Evolutionary conservation across 2,888 invertebrate genomes (phyloP).

Genomic region (Drosophila mayaguana): DNA sequence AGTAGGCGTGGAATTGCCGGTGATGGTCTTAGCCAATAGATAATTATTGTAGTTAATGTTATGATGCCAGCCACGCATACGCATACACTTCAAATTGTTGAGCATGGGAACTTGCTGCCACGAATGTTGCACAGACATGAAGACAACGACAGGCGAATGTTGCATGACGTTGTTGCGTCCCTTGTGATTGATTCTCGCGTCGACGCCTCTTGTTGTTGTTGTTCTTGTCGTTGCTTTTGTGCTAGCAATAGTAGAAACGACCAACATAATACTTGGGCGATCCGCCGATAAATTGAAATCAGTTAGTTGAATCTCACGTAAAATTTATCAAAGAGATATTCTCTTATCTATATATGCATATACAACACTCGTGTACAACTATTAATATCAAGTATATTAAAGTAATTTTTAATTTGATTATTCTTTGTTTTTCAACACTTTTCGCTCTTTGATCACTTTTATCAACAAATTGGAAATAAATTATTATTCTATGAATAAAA

Average conservation of each 20-base stretch:
- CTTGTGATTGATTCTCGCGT: conserved; percentile 26
- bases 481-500: conserved; percentile 78
- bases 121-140: conserved; percentile 73
- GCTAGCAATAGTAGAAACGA: conserved; percentile 46
- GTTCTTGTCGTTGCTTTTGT: conserved; percentile 37
- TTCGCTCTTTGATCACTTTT: conserved; percentile 10
- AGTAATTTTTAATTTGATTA: conserved; percentile 28
- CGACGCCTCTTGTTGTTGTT: conserved; percentile 25
- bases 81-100: conserved; percentile 70
- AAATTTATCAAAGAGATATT: conserved; percentile 2
- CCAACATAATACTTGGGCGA: conserved; percentile 66
- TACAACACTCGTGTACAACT: conserved; percentile 41
- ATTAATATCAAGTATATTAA: conserved; percentile 46
- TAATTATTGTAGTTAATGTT: conserved; percentile 31
- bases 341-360: neutral
- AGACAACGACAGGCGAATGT: conserved; percentile 68
- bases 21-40: conserved; percentile 33
- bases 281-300: conserved; percentile 30
- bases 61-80: conserved; percentile 73
- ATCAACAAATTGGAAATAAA: conserved; percentile 33
- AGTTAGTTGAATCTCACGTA: conserved; percentile 6
- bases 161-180: conserved; percentile 70
- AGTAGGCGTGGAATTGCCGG: conserved; percentile 16
- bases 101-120: conserved; percentile 72
- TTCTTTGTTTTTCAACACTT: neutral